Evolutionary conservation across 2,113 vertebrate species (phyloP), one percentile per base, ranked within the genome.

Genomic region (Corythoichthys haematopterus): DNA sequence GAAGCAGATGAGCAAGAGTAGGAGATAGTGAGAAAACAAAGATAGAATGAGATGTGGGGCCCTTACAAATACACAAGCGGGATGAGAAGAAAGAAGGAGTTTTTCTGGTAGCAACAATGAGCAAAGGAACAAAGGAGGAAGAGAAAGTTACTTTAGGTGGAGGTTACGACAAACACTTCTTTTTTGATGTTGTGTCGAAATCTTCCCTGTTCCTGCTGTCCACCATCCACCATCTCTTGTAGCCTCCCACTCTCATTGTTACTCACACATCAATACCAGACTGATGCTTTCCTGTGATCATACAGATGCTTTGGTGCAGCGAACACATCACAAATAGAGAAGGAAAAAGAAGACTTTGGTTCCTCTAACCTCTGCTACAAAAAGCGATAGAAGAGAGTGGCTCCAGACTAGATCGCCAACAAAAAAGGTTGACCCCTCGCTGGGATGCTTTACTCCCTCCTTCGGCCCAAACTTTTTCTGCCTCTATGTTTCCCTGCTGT

Each of bases 31-130:
- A 80, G 78, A 68, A 73, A 74, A 81, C 71, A 68, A 74, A 85
- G 76, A 85, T 74, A 73, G 85, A 83, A 65, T 16, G 80, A 76
- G 77, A 84, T 71, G 78, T 37, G 50, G 76, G 80, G 71, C 20
- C 20, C 20, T 28, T 78, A 78, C 72, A 3, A 79, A 78, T 83
- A 80, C 86, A 77, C 80, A 74, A 68, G 75, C 74, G 83, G 85
- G 75, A 84, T 85, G 80, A 89, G 83, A 81, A 84, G 80, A 80
- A 77, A 86, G 80, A 85, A 84, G 68, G 75, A 85, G 85, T 81
- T 78, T 89, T 85, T 88, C 73, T 7, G 68, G 55, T 48, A 79
- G 85, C 72, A 69, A 80, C 89, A 90, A 89, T 89, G 88, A 91
- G 84, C 72, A 81, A 75, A 77, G 77, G 69, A 87, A 82, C 68